A percentile compares a stretch with the other conserved stretches of the same genome.
These are phyloP conservation scores for Diadema setosum DNA, from an alignment of 35 echinoderm and acorn worm genomes.

Conservation along the genomic window DNA sequence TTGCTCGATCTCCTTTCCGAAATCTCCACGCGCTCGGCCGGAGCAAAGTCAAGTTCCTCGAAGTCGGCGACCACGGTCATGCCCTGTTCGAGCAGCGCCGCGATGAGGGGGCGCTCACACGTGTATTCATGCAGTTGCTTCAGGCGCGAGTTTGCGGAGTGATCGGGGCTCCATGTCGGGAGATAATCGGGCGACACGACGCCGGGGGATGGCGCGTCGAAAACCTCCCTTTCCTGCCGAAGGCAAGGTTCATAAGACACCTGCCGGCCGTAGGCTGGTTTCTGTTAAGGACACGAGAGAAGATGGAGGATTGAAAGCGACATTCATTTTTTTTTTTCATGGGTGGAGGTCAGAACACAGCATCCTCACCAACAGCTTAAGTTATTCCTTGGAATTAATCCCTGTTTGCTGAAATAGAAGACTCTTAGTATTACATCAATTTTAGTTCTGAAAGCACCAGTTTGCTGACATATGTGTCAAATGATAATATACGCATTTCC, in stretches of 20 bases:
- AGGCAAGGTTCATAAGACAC: background rate
- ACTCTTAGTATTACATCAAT: too few species aligned
- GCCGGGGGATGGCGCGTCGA: background rate
- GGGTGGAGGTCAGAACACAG: too few species aligned
- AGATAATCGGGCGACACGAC: background rate
- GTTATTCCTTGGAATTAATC: too few species aligned
- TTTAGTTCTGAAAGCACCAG: too few species aligned
- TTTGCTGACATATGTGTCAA: too few species aligned
- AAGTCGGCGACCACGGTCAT: background rate
- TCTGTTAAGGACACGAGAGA: background rate
- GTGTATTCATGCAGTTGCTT: too few species aligned
- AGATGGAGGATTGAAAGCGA: too few species aligned
- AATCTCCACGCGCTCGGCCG: background rate
- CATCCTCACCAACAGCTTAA: too few species aligned
- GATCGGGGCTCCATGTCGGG: background rate
- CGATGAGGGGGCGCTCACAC: background rate
- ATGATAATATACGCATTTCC: too few species aligned
- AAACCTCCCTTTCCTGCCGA: background rate
- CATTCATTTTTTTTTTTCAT: too few species aligned
- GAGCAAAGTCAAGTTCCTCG: background rate
- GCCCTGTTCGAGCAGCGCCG: background rate
- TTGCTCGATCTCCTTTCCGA: background rate
- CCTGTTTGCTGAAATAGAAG: too few species aligned
- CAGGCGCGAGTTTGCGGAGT: background rate
- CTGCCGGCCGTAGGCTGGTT: background rate